Evolutionary conservation across 2,888 invertebrate genomes (phyloP), one percentile per base, ranked within the genome.

Genomic region (Meta bourneti): DNA sequence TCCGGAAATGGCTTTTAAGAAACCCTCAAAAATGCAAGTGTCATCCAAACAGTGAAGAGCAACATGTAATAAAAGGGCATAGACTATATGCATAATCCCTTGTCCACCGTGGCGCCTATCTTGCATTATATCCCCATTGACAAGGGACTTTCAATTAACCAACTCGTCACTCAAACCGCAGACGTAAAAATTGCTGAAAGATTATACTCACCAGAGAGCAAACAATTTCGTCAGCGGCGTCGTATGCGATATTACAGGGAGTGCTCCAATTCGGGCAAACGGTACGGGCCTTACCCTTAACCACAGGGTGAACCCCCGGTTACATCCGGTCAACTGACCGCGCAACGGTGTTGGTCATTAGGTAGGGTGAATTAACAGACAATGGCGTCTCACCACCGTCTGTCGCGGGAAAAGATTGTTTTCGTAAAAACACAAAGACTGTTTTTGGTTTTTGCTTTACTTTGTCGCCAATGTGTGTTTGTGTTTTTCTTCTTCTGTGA

Each of bases 271-370:
- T 74, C 20, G 13, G 69, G 70, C 48, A 48, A 71, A 71, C 82
- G 77, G 77, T 81, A 77, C 51, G 49, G 82, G 89, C 69, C 82
- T 75, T 82, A 34, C 82, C 89, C 61, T 72, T 77, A 89, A 89
- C 82, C 34, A 89, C 70, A 81, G 81, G 88, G 88, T 75, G 70
- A 81, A 80, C 34, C 54, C 34, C 34, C 54, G 34, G 9, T 54
- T 13, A 82, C 82, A 89, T 89, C 89, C 89, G 89, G 89, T 89
- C 89, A 89, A 86, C 20, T 78, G 78, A 11, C 86, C 70, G 86
- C 86, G 54, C 80, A 80, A 61, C 80, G 80, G 81, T 71, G 54
- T n/a, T 75, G 84, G 87, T 87, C 87, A 87, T 87, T 87, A 86
- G 20, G 20, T 52, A 49, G 54, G 74, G 34, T 34, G 34, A 83